phyloP scores from a whole-genome alignment of 1,140 invertebrate genomes.

The Riptortus pedestris region DNA sequence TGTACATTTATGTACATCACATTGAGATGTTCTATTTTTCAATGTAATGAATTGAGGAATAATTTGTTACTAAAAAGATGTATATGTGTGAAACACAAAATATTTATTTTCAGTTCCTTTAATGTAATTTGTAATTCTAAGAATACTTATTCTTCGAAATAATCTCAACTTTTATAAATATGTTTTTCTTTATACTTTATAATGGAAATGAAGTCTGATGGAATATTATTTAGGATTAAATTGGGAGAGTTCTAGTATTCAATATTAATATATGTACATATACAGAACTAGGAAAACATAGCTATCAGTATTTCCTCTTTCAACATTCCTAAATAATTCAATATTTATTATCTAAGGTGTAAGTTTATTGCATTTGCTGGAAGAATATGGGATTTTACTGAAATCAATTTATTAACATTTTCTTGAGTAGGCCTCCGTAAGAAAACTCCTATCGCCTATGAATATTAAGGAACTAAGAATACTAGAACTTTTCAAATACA shows the following conservation, averaged over 20 bases:
- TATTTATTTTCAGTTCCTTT: constrained; percentile 11
- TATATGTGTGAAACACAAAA: background rate
- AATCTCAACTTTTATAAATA: background rate
- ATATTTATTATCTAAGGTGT: no score
- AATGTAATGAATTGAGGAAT: background rate
- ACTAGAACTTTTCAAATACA: background rate
- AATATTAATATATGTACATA: no score
- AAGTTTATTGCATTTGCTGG: no score
- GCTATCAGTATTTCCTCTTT: no score
- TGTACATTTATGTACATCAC: background rate
- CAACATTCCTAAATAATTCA: no score
- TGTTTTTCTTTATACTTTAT: background rate
- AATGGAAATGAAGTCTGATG: constrained; percentile 11
- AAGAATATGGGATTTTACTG: no score
- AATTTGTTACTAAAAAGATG: background rate
- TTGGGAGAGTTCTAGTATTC: no score
- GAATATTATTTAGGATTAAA: background rate
- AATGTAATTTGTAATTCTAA: background rate
- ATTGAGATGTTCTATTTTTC: background rate
- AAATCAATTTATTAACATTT: no score
- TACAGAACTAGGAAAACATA: no score
- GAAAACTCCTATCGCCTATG: no score
- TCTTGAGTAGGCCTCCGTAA: no score
- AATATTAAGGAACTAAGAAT: no score
- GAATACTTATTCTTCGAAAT: background rate